Conservation (phyloP, 2,888 invertebrate genomes). For the Aleiodes testaceus region DNA sequence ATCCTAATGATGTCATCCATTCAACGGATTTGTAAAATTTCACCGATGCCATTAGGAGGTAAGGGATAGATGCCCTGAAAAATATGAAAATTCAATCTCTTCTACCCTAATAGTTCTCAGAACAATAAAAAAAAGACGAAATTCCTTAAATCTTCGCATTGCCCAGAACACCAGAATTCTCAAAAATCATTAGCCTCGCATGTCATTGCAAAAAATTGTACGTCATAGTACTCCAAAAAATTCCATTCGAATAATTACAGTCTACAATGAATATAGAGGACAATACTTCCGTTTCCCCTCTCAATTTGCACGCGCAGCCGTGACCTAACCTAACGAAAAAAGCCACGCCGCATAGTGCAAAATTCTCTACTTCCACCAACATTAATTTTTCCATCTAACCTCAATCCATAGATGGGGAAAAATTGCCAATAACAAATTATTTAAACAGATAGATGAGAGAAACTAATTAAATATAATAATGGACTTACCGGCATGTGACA, state of each 20-base stretch:
- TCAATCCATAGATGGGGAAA: not conserved
- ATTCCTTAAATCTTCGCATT: too few relatives aligned
- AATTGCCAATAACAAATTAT: not conserved
- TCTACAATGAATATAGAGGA: not conserved
- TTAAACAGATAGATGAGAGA: not conserved
- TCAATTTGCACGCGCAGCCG: conserved; percentile 14
- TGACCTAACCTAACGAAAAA: conserved; percentile 35
- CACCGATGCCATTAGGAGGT: too few relatives aligned
- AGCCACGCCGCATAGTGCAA: conserved; percentile 12
- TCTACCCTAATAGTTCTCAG: too few relatives aligned
- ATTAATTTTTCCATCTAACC: not conserved
- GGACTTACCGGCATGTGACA: conserved; percentile 64
- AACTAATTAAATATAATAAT: not conserved
- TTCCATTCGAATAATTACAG: not conserved
- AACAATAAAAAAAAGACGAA: too few relatives aligned
- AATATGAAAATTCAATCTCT: too few relatives aligned
- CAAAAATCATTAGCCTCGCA: too few relatives aligned
- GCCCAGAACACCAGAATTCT: too few relatives aligned
- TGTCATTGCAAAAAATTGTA: too few relatives aligned
- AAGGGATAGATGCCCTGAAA: too few relatives aligned
- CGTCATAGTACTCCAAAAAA: too few relatives aligned
- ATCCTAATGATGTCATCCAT: too few relatives aligned
- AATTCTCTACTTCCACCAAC: not conserved
- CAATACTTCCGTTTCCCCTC: not conserved
- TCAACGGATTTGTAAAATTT: too few relatives aligned